These are phyloP conservation scores for Malacosoma neustria DNA, from an alignment of 2,888 invertebrate species.

Conservation along the genomic window DNA sequence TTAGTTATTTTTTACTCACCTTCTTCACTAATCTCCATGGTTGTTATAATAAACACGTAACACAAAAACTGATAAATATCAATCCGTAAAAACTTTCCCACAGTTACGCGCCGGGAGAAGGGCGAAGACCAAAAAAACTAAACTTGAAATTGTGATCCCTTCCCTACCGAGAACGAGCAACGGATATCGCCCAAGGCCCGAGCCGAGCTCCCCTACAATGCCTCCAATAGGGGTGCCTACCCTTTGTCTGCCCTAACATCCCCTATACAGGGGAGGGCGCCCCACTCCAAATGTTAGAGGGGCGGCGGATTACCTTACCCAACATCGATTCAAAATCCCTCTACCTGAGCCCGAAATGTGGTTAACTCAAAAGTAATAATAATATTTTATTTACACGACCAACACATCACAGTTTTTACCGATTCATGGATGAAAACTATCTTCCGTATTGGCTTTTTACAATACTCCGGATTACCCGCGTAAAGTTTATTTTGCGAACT, in stretches of 20 bases:
- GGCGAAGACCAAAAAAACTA: slow-evolving; percentile 36
- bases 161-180: slow-evolving; percentile 34
- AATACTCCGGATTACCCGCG: not conserved
- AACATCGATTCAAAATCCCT: slow-evolving; percentile 47
- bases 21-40: not conserved
- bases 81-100: slow-evolving; percentile 14
- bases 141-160: slow-evolving; percentile 51
- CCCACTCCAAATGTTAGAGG: slow-evolving; percentile 57
- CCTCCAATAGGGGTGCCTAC: slow-evolving; percentile 56
- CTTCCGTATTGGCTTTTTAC: not conserved
- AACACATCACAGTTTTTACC: not conserved
- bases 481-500: no score
- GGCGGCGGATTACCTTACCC: slow-evolving; percentile 57
- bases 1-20: not conserved
- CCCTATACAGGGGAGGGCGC: slow-evolving; percentile 65
- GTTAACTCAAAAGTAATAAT: slow-evolving; percentile 20
- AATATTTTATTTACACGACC: slow-evolving; percentile 6
- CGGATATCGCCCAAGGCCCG: slow-evolving; percentile 55
- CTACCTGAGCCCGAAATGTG: slow-evolving; percentile 37
- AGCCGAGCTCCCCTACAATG: slow-evolving; percentile 56
- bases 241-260: slow-evolving; percentile 68
- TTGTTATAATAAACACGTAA: not conserved
- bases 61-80: not conserved
- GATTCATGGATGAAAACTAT: not conserved
- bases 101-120: slow-evolving; percentile 30